These are phyloP conservation scores for Mythimna impura DNA, from an alignment of 2,888 invertebrate genomes.

Conservation along the genomic window DNA sequence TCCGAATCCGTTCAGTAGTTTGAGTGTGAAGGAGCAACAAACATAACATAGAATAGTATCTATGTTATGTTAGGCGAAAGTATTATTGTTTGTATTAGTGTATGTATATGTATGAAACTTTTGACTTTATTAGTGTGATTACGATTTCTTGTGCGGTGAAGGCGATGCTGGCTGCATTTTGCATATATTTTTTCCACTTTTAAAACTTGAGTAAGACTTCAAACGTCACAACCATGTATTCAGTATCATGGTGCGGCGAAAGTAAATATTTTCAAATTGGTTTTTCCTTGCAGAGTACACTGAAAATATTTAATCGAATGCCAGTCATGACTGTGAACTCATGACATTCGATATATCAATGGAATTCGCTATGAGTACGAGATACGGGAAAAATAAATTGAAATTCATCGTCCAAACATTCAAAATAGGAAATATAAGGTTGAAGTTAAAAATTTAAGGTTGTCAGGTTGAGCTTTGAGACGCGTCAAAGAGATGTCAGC, in stretches of 20 bases:
- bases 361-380: conserved; percentile 8
- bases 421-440: background rate
- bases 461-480: no score
- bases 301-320: conserved; percentile 34
- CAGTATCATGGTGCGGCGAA: background rate
- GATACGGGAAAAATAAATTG: conserved; percentile 13
- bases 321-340: conserved; percentile 23
- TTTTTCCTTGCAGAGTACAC: conserved; percentile 10
- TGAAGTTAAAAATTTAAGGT: background rate
- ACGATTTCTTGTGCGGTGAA: background rate
- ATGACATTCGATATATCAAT: background rate
- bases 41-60: no score
- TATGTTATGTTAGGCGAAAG: no score
- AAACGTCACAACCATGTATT: conserved; percentile 6
- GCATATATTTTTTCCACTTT: background rate
- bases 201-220: conserved; percentile 5
- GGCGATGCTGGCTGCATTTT: conserved; percentile 9
- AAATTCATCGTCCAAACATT: background rate
- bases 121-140: no score
- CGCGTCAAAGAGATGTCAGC: no score
- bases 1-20: no score
- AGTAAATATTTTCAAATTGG: conserved; percentile 9
- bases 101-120: no score
- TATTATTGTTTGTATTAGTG: no score
- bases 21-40: no score